Conservation (phyloP, 2,888 invertebrate species). For the Euclidia mi region DNA sequence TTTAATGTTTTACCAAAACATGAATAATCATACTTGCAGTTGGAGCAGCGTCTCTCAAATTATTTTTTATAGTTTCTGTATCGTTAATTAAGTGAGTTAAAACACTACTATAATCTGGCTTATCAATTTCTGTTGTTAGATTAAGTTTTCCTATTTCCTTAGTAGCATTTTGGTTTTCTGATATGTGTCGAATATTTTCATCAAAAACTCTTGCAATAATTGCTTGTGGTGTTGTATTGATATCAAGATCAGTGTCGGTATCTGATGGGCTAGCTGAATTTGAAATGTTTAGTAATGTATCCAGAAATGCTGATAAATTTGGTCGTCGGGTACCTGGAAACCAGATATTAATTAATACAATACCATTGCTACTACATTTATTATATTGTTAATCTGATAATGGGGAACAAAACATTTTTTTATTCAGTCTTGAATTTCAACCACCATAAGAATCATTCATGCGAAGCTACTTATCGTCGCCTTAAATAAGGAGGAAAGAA, state of each 20-base stretch:
- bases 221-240: neutral
- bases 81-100: neutral
- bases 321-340: constrained; percentile 23
- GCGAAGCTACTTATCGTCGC: too few relatives aligned
- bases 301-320: constrained; percentile 3
- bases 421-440: too few relatives aligned
- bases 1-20: neutral
- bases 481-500: too few relatives aligned
- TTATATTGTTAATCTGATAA: too few relatives aligned
- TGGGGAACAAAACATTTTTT: too few relatives aligned
- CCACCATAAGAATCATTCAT: too few relatives aligned
- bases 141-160: neutral
- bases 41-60: neutral
- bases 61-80: neutral
- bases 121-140: neutral
- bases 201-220: neutral
- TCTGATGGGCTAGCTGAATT: neutral
- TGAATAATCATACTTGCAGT: neutral
- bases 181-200: neutral
- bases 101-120: neutral
- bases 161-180: neutral
- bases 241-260: neutral
- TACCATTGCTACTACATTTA: too few relatives aligned
- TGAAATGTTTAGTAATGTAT: neutral
- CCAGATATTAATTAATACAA: too few relatives aligned